A percentile compares a stretch with the other conserved stretches of the same genome.
phyloP scores from a whole-genome alignment of 2,797 vertebrate genomes.

The Lacerta bilineata region DNA sequence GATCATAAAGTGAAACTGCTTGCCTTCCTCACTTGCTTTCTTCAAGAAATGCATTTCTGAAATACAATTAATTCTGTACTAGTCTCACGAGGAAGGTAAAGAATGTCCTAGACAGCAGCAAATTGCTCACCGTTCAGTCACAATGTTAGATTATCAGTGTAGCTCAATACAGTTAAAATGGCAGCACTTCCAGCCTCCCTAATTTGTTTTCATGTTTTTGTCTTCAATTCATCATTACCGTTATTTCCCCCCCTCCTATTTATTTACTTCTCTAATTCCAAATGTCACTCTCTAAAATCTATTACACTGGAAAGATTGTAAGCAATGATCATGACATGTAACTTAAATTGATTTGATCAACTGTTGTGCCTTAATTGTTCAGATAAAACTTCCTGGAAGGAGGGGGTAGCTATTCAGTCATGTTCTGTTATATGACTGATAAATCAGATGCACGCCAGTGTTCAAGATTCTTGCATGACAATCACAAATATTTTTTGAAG shows the following conservation, averaged over 20 bases:
- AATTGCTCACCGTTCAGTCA: constrained; percentile 51
- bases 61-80: constrained; percentile 55
- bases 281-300: constrained; percentile 29
- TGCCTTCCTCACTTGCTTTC: background rate
- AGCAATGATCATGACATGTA: constrained; percentile 7
- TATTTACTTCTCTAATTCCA: constrained; percentile 47
- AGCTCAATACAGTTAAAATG: constrained; percentile 36
- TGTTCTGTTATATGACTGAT: background rate
- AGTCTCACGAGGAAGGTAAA: constrained; percentile 8
- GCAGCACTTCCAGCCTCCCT: constrained; percentile 35
- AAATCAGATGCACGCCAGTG: background rate
- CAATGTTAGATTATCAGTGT: constrained; percentile 44
- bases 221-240: constrained; percentile 39
- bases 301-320: background rate
- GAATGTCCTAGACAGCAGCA: constrained; percentile 33
- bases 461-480: background rate
- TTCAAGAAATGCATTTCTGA: constrained; percentile 38
- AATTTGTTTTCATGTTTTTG: constrained; percentile 38
- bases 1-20: constrained; percentile 6
- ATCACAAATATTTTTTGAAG: background rate
- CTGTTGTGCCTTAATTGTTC: background rate
- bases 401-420: background rate
- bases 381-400: background rate
- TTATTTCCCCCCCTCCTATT: constrained; percentile 10
- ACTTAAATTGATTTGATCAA: constrained; percentile 29